Conservation (phyloP, 2,888 invertebrate genomes). For the Poecilobothrus nobilitatus region DNA sequence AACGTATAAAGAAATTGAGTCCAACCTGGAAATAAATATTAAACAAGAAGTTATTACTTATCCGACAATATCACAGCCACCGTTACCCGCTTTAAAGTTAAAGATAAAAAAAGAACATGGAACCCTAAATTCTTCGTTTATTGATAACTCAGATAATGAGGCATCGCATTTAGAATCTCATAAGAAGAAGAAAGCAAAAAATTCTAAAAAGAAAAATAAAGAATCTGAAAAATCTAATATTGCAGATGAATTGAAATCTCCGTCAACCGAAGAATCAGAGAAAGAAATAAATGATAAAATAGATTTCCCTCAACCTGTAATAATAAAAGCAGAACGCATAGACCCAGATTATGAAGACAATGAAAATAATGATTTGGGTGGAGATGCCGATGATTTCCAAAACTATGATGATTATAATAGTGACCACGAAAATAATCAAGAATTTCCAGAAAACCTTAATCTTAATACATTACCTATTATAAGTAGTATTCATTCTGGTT, state of each 20-base stretch:
- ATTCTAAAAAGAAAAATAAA: constrained; percentile 23
- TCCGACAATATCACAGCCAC: not conserved
- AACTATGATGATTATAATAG: constrained; percentile 9
- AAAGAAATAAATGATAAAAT: not conserved
- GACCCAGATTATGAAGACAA: not conserved
- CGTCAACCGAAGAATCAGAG: constrained; percentile 17
- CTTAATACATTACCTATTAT: constrained; percentile 14
- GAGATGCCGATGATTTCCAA: not conserved
- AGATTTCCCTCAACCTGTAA: not conserved
- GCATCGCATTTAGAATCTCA: constrained; percentile 17
- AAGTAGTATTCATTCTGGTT: no score
- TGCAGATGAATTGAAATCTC: constrained; percentile 16
- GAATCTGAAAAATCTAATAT: constrained; percentile 14
- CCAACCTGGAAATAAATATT: constrained; percentile 23
- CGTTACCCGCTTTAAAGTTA: constrained; percentile 28
- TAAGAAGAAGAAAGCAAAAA: constrained; percentile 30
- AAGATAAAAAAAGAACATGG: constrained; percentile 43
- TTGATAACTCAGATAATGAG: constrained; percentile 37
- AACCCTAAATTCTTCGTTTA: constrained; percentile 38
- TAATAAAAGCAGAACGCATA: not conserved
- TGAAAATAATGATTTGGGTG: not conserved
- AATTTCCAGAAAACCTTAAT: constrained; percentile 8
- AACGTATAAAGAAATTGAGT: constrained; percentile 21
- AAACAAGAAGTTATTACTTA: constrained; percentile 29
- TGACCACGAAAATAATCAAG: constrained; percentile 21